phyloP scores from a whole-genome alignment of 2,888 invertebrate species.

The Tenthredo livida region DNA sequence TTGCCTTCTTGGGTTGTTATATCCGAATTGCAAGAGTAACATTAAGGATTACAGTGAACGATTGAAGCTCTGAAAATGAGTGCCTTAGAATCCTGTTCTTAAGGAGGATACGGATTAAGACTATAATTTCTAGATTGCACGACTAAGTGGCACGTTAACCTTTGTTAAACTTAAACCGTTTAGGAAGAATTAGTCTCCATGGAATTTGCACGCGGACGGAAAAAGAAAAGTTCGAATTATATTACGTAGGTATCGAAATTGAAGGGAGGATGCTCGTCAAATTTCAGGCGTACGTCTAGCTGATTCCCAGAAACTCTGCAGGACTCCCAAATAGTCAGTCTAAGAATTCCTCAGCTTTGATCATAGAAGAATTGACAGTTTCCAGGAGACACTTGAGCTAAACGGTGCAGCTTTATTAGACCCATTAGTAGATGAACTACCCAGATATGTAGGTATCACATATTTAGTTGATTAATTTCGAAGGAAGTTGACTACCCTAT shows the following conservation, averaged over 20 bases:
- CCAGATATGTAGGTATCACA: not conserved
- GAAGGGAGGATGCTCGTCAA: not conserved
- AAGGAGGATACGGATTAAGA: constrained; percentile 67
- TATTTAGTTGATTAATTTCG: not conserved
- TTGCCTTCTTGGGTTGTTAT: not conserved
- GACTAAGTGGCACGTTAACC: constrained; percentile 54
- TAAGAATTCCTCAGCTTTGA: not conserved
- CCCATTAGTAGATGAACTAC: constrained; percentile 11
- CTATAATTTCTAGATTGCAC: constrained; percentile 63
- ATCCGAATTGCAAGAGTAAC: not conserved
- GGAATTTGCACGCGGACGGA: constrained; percentile 41
- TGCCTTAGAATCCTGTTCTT: constrained; percentile 59
- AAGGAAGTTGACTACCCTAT: constrained; percentile 20
- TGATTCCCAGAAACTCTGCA: not conserved
- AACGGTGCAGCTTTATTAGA: not conserved
- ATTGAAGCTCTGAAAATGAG: constrained; percentile 41
- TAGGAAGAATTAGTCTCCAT: constrained; percentile 45
- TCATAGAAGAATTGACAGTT: not conserved
- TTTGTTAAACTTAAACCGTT: constrained; percentile 55
- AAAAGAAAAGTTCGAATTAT: not conserved
- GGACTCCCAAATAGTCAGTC: not conserved
- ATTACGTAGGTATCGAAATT: not conserved
- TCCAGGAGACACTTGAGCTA: constrained; percentile 18
- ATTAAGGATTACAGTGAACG: constrained; percentile 6
- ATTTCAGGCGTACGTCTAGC: not conserved